These are phyloP conservation scores for Pipistrellus pygmaeus DNA, from an alignment of 2,797 vertebrate genomes.

Conservation along the genomic window DNA sequence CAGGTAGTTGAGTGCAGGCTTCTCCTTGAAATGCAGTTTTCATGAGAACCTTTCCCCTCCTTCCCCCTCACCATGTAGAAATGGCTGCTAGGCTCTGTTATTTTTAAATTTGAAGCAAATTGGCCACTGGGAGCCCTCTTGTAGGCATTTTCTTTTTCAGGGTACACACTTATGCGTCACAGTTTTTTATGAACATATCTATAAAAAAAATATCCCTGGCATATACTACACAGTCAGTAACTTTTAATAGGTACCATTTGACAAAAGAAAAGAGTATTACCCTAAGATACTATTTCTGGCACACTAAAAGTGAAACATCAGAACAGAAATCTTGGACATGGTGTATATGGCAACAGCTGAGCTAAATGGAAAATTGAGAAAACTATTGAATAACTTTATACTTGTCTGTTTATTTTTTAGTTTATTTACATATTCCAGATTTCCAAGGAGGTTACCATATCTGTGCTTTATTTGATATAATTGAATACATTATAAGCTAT, in stretches of 20 bases:
- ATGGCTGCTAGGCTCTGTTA: background rate
- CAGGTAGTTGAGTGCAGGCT: background rate
- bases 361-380: slow-evolving; percentile 24
- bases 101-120: background rate
- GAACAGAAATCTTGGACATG: slow-evolving; percentile 7
- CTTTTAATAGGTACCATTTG: slow-evolving; percentile 29
- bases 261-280: slow-evolving; percentile 11
- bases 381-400: background rate
- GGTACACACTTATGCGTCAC: background rate
- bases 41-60: background rate
- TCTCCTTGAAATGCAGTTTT: background rate
- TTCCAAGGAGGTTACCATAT: background rate
- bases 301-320: background rate
- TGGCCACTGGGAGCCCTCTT: background rate
- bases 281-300: slow-evolving; percentile 13
- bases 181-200: background rate
- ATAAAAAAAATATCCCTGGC: slow-evolving; percentile 42
- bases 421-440: background rate
- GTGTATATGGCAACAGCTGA: background rate
- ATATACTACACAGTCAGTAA: background rate
- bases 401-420: slow-evolving; percentile 14
- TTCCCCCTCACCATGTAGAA: background rate
- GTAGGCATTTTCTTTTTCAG: background rate
- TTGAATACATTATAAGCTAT: background rate
- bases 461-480: background rate